Conservation (phyloP, 2,113 vertebrate species). For the Cichladusa arquata region DNA sequence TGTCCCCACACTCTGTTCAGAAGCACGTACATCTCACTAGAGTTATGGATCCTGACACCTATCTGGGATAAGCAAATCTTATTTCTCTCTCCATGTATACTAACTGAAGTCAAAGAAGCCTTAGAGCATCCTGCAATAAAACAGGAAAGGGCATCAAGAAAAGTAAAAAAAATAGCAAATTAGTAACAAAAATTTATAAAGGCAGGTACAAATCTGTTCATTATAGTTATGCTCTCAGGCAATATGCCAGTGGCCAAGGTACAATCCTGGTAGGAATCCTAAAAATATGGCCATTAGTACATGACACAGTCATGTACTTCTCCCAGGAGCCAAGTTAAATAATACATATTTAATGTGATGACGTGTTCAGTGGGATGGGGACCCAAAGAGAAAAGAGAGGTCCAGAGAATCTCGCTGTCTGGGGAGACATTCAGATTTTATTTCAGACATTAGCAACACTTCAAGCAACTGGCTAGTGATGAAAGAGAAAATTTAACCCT, state of each 20-base stretch:
- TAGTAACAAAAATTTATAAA: neutral
- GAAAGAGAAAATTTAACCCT: constrained; percentile 45
- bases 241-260: neutral
- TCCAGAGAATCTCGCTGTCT: neutral
- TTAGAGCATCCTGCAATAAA: neutral
- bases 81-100: neutral
- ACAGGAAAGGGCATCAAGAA: neutral
- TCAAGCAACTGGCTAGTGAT: neutral
- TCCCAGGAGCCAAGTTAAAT: neutral
- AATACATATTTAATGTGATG: constrained; percentile 21
- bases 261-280: neutral
- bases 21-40: neutral
- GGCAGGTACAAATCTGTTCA: neutral
- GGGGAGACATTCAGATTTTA: constrained; percentile 10
- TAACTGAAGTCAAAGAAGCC: neutral
- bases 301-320: neutral
- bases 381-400: neutral
- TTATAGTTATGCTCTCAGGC: neutral
- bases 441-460: constrained; percentile 29
- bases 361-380: neutral
- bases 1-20: neutral
- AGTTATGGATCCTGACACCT: neutral
- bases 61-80: neutral
- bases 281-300: neutral
- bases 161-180: neutral